A percentile compares a stretch with the other conserved stretches of the same genome.
These are phyloP conservation scores for Mareca penelope DNA, from an alignment of 2,797 vertebrate species.

Conservation along the genomic window DNA sequence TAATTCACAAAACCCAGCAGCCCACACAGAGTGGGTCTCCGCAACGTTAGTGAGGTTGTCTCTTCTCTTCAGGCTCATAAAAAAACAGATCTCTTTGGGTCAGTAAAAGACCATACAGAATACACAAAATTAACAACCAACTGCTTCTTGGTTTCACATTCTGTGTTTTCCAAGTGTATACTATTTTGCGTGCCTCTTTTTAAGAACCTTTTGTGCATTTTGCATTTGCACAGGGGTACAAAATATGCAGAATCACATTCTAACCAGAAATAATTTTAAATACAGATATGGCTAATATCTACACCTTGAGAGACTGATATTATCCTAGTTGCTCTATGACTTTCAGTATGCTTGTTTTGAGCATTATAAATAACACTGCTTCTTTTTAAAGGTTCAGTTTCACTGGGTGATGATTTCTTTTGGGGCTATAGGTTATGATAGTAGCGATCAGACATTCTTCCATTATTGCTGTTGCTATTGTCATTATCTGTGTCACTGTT, in stretches of 20 bases:
- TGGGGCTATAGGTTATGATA: neutral
- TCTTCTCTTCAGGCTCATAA: neutral
- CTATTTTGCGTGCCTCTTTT: neutral
- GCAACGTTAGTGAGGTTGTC: neutral
- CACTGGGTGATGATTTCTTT: neutral
- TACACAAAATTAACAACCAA: neutral
- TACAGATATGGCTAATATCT: neutral
- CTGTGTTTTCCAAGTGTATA: neutral
- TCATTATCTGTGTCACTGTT: neutral
- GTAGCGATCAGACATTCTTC: neutral
- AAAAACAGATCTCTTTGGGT: neutral
- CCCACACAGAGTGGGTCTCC: neutral
- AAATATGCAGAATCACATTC: slow-evolving; percentile 49
- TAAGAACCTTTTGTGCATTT: neutral
- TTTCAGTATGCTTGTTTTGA: neutral
- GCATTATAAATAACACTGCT: neutral
- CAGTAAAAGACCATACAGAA: neutral
- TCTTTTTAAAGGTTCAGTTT: neutral
- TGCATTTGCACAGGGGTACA: neutral
- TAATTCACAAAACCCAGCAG: slow-evolving; percentile 50
- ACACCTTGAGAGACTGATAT: neutral
- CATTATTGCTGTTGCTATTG: neutral
- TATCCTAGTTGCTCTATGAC: neutral
- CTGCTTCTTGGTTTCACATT: neutral
- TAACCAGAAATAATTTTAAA: slow-evolving; percentile 14